These are phyloP conservation scores for Aethes cnicana DNA, from an alignment of 2,888 invertebrate species.

Conservation along the genomic window DNA sequence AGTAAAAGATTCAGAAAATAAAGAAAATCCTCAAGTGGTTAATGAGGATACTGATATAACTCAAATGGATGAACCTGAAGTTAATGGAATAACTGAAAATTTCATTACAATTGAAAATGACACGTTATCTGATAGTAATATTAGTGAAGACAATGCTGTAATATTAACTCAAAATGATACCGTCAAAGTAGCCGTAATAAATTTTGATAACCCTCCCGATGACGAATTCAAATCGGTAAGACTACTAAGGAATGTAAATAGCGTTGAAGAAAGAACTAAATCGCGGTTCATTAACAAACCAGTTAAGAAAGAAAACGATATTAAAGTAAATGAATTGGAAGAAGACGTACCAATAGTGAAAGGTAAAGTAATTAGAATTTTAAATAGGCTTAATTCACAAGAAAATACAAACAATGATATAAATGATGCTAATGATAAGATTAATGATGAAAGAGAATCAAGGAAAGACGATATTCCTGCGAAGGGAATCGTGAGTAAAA, in stretches of 20 bases:
- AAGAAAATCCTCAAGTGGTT: not conserved
- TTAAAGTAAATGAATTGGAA: constrained; percentile 24
- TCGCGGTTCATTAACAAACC: constrained; percentile 30
- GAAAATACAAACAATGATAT: constrained; percentile 28
- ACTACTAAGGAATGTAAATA: constrained; percentile 12
- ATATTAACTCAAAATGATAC: not conserved
- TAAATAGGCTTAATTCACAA: constrained; percentile 42
- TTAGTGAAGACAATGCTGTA: not conserved
- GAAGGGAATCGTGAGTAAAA: constrained; percentile 16
- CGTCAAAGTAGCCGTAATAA: not conserved
- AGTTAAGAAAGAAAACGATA: constrained; percentile 31
- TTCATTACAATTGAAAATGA: constrained; percentile 3
- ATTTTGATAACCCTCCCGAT: not conserved
- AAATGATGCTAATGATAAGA: constrained; percentile 33
- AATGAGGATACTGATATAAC: not conserved
- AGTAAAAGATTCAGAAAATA: not conserved
- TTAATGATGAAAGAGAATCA: constrained; percentile 8
- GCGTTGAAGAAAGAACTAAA: constrained; percentile 20
- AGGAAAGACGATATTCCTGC: not conserved
- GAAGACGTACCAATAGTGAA: constrained; percentile 47
- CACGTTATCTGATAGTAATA: constrained; percentile 19
- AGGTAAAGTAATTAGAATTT: constrained; percentile 57
- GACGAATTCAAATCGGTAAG: constrained; percentile 9
- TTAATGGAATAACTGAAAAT: constrained; percentile 26
- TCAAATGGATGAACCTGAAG: constrained; percentile 2